These are phyloP conservation scores for Heliconius ethilla DNA, from an alignment of 2,888 invertebrate genomes.

Conservation along the genomic window DNA sequence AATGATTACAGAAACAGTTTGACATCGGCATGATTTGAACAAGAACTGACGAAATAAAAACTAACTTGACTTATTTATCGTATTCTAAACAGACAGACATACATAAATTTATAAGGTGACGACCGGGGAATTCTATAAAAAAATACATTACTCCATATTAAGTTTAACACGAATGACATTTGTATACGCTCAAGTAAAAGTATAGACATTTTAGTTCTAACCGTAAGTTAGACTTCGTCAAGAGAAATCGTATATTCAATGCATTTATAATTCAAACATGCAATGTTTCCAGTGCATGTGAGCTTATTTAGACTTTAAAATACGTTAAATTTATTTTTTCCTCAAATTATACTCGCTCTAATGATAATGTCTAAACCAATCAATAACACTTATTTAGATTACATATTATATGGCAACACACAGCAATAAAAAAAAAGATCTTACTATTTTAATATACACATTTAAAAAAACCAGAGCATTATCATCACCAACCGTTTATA, in stretches of 20 bases:
- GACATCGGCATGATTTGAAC: no score
- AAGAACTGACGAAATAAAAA: no score
- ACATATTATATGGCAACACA: no score
- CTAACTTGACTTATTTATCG: no score
- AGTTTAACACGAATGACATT: conserved; percentile 26
- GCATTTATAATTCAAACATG: conserved; percentile 28
- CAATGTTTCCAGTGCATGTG: conserved; percentile 26
- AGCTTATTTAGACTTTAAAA: neutral
- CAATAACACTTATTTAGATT: neutral
- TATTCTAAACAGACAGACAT: neutral
- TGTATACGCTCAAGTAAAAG: conserved; percentile 14
- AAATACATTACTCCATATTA: conserved; percentile 22
- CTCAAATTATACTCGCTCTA: neutral
- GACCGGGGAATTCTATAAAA: neutral
- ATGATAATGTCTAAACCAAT: neutral
- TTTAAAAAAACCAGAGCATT: neutral
- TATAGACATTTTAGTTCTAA: conserved; percentile 15
- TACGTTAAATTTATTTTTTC: conserved; percentile 1
- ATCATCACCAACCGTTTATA: no score
- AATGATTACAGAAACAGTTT: no score
- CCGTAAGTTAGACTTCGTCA: conserved; percentile 24
- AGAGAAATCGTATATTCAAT: conserved; percentile 37
- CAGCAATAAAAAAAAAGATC: neutral
- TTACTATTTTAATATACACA: neutral
- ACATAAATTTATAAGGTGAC: neutral